Evolutionary conservation across 2,797 vertebrate species (phyloP).

Genomic region (Hippopotamyrus pictus): DNA sequence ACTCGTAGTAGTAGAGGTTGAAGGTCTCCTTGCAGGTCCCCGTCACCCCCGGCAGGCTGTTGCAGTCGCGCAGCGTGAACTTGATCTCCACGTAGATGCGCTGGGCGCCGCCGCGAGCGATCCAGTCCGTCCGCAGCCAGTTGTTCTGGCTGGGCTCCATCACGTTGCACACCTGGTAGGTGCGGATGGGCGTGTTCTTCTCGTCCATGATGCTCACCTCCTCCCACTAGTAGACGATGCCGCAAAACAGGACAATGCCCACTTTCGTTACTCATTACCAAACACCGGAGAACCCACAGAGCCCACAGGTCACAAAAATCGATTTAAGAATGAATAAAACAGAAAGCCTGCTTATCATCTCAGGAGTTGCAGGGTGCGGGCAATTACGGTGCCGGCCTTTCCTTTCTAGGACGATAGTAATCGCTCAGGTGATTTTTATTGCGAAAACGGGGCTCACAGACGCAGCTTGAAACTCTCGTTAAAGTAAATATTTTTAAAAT

Average conservation of each 20-base stretch:
- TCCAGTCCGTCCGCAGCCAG: constrained; percentile 97
- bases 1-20: constrained; percentile 97
- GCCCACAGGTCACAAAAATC: background rate
- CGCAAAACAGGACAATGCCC: background rate
- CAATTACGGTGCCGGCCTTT: background rate
- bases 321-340: background rate
- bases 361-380: background rate
- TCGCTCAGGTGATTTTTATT: background rate
- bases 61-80: constrained; percentile 94
- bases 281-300: background rate
- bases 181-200: constrained; percentile 95
- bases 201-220: constrained; percentile 99
- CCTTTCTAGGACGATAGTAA: background rate
- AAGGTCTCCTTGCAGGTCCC: constrained; percentile 99
- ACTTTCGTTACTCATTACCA: background rate
- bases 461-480: background rate
- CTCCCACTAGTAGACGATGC: constrained; percentile 75
- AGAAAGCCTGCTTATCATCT: background rate
- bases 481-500: background rate
- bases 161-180: constrained; percentile 96
- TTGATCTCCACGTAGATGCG: constrained; percentile 95
- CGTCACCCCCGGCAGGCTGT: constrained; percentile 92
- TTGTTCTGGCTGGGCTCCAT: constrained; percentile 94
- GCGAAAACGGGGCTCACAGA: background rate
- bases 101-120: constrained; percentile 87